These are phyloP conservation scores for Eumacrocentrus americanus DNA, from an alignment of 2,888 invertebrate species.

Conservation along the genomic window DNA sequence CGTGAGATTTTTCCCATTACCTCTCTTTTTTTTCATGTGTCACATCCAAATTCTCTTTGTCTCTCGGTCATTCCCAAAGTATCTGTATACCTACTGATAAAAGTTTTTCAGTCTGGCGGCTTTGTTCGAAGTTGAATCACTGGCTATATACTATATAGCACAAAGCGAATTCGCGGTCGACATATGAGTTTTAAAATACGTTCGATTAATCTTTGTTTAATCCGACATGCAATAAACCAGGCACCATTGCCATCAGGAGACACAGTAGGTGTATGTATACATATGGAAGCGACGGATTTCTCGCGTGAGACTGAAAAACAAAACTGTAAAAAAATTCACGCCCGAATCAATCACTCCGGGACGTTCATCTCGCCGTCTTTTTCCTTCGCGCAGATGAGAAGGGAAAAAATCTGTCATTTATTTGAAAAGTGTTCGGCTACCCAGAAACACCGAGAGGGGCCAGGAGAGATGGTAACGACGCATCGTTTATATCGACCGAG, in stretches of 20 bases:
- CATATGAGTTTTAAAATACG: no score
- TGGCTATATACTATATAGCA: no score
- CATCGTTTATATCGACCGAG: slow-evolving; percentile 36
- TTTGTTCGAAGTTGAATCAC: no score
- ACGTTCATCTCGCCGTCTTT: background rate
- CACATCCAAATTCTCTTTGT: no score
- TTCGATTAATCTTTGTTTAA: slow-evolving; percentile 26
- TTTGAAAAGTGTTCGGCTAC: slow-evolving; percentile 34
- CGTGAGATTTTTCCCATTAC: no score
- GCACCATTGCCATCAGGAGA: background rate
- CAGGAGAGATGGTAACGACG: slow-evolving; percentile 35
- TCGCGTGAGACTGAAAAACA: background rate
- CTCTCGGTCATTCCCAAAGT: no score
- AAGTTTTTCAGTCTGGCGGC: no score
- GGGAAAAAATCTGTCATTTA: slow-evolving; percentile 35
- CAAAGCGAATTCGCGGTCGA: no score
- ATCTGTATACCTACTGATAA: no score
- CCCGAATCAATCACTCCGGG: slow-evolving; percentile 23
- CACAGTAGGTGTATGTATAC: background rate
- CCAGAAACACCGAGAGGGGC: slow-evolving; percentile 1
- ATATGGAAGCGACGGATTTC: background rate
- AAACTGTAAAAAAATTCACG: slow-evolving; percentile 11
- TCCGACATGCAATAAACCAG: slow-evolving; percentile 22
- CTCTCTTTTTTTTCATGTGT: no score
- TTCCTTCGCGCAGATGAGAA: background rate